Conservation (phyloP, 2,888 invertebrate species). For the Pseudanteris insignis region DNA sequence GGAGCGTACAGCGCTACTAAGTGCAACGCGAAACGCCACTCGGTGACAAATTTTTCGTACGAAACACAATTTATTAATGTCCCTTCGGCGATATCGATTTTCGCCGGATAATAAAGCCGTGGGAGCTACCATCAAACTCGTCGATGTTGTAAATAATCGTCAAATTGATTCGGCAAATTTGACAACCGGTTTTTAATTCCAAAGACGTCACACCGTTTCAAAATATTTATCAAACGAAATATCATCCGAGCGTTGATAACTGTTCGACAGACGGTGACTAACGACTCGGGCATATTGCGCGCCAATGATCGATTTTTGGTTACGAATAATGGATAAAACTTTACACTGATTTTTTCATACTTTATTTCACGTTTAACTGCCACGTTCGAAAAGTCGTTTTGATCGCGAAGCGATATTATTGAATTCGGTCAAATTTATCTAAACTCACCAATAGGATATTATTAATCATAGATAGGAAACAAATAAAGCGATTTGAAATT, state of each 20-base stretch:
- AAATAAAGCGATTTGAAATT: too few species aligned
- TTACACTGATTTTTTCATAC: neutral
- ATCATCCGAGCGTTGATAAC: constrained; percentile 27
- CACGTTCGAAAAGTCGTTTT: too few species aligned
- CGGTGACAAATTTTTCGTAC: constrained; percentile 23
- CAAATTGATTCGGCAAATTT: too few species aligned
- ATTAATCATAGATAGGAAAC: too few species aligned
- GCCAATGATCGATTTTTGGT: constrained; percentile 40
- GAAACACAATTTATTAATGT: constrained; percentile 15
- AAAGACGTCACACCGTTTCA: too few species aligned
- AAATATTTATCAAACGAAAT: constrained; percentile 24
- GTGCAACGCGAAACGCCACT: constrained; percentile 28
- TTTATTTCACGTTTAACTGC: too few species aligned
- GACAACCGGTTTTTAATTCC: too few species aligned
- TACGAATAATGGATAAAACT: constrained; percentile 42
- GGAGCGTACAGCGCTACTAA: constrained; percentile 23
- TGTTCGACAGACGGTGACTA: constrained; percentile 40
- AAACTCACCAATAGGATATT: too few species aligned
- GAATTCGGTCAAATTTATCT: too few species aligned
- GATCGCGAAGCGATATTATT: too few species aligned
- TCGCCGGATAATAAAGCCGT: constrained; percentile 1
- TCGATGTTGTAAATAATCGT: neutral
- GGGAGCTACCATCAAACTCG: constrained; percentile 6
- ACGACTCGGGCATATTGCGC: constrained; percentile 37
- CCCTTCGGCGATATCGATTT: constrained; percentile 16